Percentiles rank a stretch among this genome's conserved stretches.
Evolutionary conservation across 1,140 invertebrate genomes (phyloP).

Genomic region (Drosophila lini): DNA sequence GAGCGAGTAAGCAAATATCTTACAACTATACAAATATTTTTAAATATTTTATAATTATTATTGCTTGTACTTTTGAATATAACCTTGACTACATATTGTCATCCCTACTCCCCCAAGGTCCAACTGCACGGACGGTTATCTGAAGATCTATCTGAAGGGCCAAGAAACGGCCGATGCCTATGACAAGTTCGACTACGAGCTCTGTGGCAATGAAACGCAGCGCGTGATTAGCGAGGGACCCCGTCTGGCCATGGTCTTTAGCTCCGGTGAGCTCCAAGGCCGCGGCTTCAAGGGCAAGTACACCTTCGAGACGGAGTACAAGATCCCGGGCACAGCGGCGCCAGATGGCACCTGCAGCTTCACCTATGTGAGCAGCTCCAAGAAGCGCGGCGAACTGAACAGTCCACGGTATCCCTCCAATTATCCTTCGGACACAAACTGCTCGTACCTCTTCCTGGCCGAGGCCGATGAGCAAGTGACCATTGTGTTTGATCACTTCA

Average conservation of each 20-base stretch:
- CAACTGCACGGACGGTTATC: slow-evolving; percentile 94
- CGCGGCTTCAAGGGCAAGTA: slow-evolving; percentile 93
- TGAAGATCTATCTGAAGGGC: slow-evolving; percentile 96
- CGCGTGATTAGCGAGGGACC: slow-evolving; percentile 94
- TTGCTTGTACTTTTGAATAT: background rate
- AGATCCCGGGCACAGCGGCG: slow-evolving; percentile 96
- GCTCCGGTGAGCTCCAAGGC: slow-evolving; percentile 94
- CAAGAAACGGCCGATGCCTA: slow-evolving; percentile 96
- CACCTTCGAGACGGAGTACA: slow-evolving; percentile 89
- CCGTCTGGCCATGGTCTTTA: slow-evolving; percentile 96
- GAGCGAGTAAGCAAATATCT: slow-evolving; percentile 59
- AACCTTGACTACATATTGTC: background rate
- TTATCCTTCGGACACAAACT: slow-evolving; percentile 96
- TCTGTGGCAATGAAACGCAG: slow-evolving; percentile 92
- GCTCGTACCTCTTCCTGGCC: slow-evolving; percentile 94
- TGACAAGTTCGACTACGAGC: slow-evolving; percentile 96
- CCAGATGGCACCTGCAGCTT: slow-evolving; percentile 96
- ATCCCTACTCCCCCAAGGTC: slow-evolving; percentile 83
- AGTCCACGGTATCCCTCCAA: slow-evolving; percentile 97
- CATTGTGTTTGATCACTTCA: slow-evolving; percentile 96
- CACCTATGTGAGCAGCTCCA: slow-evolving; percentile 93
- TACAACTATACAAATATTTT: too few relatives aligned
- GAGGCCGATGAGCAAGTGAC: slow-evolving; percentile 95
- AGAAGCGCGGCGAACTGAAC: slow-evolving; percentile 96
- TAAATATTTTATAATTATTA: background rate